Evolutionary conservation across 2,113 vertebrate species (phyloP), one percentile per base, ranked within the genome.

Genomic region (Leptobrachium ailaonicum): DNA sequence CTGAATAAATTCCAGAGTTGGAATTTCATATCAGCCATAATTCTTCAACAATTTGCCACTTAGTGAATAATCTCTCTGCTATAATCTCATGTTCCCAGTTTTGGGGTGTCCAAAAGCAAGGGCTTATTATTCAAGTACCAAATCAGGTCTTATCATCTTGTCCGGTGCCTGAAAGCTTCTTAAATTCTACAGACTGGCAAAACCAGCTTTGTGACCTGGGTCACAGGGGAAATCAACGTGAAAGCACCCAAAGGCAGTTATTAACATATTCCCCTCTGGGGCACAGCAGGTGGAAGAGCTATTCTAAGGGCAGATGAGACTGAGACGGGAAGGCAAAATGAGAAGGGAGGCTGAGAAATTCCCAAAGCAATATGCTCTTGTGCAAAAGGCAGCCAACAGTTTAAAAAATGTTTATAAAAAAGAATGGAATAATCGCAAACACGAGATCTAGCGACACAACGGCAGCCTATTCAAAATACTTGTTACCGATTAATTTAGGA

Each of bases 401-500:
- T 32, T 32, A 32, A 32, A 32, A 32, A 32, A 32, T 32, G 20
- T 32, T 32, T 32, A 32, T 32, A 32, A 11, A 68, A 60, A 45
- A 41, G 69, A 60, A 58, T 13, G n/a, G n/a, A 41, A 2, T 14
- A 13, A 41, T 6, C 12, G 6, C 41, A 41, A 41, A 56, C 20
- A 32, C 20, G 5, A 68, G 68, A 64, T 64, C 62, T 64, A 20
- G 9, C 6, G 40, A 64, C 62, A 1, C 32, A 64, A 64, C 62
- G 10, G 44, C 1, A 53, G 2, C 63, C 71, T 60, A 40, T 67
- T 74, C 71, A 60, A 68, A 43, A 80, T 80, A 43, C 71, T 67
- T 92, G 91, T 93, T 94, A 95, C 95, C 93, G 94, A 94, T 54
- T 95, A 95, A 94, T 95, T 90, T 91, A 93, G 90, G 91, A 87